These are phyloP conservation scores for Enoplolaimus lenunculus DNA, from an alignment of 2,888 invertebrate genomes.

Conservation along the genomic window DNA sequence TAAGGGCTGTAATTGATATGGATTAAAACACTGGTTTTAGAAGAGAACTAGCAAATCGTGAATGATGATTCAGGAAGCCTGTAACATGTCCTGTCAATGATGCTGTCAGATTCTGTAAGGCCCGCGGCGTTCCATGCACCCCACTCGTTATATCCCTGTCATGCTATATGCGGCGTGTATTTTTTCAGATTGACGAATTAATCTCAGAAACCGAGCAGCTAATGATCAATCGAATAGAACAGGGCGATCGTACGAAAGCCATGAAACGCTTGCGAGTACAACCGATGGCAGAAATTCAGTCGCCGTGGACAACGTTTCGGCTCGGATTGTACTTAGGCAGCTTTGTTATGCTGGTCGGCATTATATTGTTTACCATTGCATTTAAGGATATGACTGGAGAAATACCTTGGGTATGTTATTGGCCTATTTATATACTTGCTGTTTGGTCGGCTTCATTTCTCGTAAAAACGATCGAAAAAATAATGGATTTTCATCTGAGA, in stretches of 20 bases:
- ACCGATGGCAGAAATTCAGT: slow-evolving; percentile 86
- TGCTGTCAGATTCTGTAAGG: too few species aligned
- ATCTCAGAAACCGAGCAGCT: not conserved
- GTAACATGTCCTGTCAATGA: too few species aligned
- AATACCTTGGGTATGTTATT: slow-evolving; percentile 2
- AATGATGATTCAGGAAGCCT: too few species aligned
- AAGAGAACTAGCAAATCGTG: too few species aligned
- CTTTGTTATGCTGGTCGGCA: slow-evolving; percentile 69
- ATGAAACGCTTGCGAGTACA: slow-evolving; percentile 96
- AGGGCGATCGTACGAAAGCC: slow-evolving; percentile 55
- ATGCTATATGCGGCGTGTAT: slow-evolving; percentile 45
- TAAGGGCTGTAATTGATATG: too few species aligned
- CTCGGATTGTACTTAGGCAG: slow-evolving; percentile 80
- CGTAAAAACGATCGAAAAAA: too few species aligned
- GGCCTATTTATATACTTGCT: too few species aligned
- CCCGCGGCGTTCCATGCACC: too few species aligned
- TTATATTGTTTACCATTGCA: slow-evolving; percentile 62
- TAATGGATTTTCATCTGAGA: too few species aligned
- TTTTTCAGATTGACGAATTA: slow-evolving; percentile 61
- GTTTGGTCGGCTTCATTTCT: too few species aligned
- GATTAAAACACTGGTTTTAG: too few species aligned
- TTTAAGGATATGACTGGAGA: slow-evolving; percentile 6
- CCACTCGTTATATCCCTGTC: too few species aligned
- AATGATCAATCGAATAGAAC: not conserved
- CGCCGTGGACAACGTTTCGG: slow-evolving; percentile 79